Conservation (phyloP, 2,797 vertebrate genomes). For the Anabacerthia variegaticeps region DNA sequence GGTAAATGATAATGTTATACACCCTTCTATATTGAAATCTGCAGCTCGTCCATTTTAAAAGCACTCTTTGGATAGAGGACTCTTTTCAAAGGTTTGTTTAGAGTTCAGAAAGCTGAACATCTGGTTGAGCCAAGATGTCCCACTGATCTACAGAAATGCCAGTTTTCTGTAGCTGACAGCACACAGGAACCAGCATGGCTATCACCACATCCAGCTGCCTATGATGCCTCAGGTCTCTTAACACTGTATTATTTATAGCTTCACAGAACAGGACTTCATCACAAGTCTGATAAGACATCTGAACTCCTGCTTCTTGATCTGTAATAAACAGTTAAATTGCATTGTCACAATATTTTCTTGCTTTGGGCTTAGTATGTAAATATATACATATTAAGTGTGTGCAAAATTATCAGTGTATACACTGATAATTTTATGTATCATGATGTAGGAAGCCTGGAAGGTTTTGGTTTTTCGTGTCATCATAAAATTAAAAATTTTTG, state of each 20-base stretch:
- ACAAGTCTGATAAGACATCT: not conserved
- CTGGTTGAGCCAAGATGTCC: not conserved
- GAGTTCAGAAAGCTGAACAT: not conserved
- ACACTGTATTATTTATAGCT: not conserved
- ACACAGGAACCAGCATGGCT: not conserved
- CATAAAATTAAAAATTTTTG: not conserved
- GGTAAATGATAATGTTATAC: not conserved
- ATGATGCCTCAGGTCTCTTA: not conserved
- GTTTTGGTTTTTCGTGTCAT: not conserved
- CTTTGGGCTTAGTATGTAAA: not conserved
- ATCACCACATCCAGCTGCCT: not conserved
- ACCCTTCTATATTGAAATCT: not conserved
- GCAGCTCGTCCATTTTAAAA: not conserved
- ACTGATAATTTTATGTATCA: not conserved
- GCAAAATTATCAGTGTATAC: accelerated
- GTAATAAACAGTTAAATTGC: not conserved
- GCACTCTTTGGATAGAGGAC: not conserved
- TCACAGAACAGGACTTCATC: not conserved
- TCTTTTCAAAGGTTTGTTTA: not conserved
- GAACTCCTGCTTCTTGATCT: not conserved
- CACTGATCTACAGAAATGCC: not conserved
- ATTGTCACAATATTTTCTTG: not conserved
- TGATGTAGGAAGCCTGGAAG: not conserved
- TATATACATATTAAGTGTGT: not conserved
- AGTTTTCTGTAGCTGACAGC: not conserved